Conservation (phyloP, 2,888 invertebrate genomes). For the Siphonodentalium dalli region DNA sequence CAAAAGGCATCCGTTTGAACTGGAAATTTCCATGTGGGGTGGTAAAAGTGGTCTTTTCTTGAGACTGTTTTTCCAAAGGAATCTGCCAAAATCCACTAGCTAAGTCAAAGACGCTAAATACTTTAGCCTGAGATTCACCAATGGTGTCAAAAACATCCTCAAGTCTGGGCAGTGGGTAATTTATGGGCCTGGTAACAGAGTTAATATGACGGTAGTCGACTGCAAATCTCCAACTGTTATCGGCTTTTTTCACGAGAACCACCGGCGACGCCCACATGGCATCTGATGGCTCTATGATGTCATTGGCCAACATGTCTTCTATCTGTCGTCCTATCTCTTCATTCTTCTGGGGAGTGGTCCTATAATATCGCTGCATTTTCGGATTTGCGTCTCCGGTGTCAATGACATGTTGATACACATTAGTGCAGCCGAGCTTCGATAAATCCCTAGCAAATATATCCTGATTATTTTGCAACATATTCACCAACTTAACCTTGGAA, state of each 20-base stretch:
- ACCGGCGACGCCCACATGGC: no score
- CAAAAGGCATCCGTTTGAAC: constrained; percentile 30
- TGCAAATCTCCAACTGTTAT: constrained; percentile 14
- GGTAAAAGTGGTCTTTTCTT: constrained; percentile 28
- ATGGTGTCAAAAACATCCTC: constrained; percentile 21
- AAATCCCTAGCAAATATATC: no score
- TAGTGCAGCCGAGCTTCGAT: no score
- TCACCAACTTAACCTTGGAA: no score
- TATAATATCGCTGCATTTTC: no score
- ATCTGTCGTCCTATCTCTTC: no score
- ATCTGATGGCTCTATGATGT: no score
- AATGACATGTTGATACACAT: no score
- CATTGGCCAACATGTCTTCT: no score
- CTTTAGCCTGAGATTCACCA: constrained; percentile 8
- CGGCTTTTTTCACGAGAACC: constrained; percentile 10
- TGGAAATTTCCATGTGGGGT: constrained; percentile 25
- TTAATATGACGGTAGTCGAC: constrained; percentile 22
- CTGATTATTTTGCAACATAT: no score
- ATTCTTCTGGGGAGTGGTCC: no score
- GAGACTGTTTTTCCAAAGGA: constrained; percentile 13
- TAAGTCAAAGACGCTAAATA: constrained; percentile 13
- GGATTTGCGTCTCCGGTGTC: no score
- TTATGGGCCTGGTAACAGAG: constrained; percentile 12
- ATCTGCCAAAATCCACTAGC: constrained; percentile 24
- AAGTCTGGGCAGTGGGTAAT: constrained; percentile 12